Evolutionary conservation across 2,113 vertebrate genomes (phyloP), one percentile per base, ranked within the genome.

Genomic region (Entomyzon cyanotis): DNA sequence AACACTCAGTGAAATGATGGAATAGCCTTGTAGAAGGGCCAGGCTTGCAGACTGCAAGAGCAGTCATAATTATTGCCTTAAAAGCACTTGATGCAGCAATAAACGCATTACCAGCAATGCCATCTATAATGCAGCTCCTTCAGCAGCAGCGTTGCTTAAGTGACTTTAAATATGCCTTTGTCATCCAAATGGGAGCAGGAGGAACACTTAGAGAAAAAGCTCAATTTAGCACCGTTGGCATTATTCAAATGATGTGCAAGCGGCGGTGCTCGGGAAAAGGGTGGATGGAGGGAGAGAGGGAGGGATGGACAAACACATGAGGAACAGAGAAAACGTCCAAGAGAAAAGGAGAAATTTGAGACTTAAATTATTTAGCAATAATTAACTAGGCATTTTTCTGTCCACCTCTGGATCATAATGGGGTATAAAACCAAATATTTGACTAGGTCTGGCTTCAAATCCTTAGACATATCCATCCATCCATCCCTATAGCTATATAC

Each of bases 81-180:
- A 96, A 97, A 97, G 70, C 52, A 74, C 41, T 91, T 82, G 58
- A 73, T 94, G 19, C 28, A 93, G 42, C 64, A 94, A 92, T 93
- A 87, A 95, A 92, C 79, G 44, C 69, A 58, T 96, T 92, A 75
- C 63, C 37, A 35, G 55, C 56, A 91, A 42, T 42, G 31, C 74
- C 89, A 79, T 64, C 77, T 33, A 49, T 69, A 92, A 78, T 80
- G 49, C 49, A 80, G 58, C 88, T 95, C 60, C 55, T 87, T 88
- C 62, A 84, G 44, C 21, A 78, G 55, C 49, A 52, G 30, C 53
- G 56, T 91, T 94, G 55, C 50, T 96, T 74, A 87, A 65, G 42
- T 69, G 95, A 62, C 52, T 84, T 96, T 74, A 94, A 94, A 82
- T 90, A 73, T 15, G 53, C 70, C 56, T 93, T 84, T 95, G 84